phyloP scores from a whole-genome alignment of 2,113 vertebrate species.

The Microcebus murinus region DNA sequence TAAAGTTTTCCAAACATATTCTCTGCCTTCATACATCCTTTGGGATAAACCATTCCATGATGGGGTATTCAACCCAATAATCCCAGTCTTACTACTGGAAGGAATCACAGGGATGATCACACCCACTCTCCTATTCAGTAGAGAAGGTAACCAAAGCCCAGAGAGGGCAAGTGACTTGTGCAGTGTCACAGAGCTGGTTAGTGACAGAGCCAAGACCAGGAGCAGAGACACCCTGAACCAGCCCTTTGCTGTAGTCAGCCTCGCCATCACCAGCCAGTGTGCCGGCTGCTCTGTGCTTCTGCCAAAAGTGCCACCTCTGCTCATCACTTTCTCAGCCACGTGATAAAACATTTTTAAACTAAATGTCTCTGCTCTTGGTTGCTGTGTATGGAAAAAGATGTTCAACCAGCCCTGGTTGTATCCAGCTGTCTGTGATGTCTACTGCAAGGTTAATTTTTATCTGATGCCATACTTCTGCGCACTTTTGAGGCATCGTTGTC shows the following conservation, averaged over 20 bases:
- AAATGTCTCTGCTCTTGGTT: not conserved
- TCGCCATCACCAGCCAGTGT: not conserved
- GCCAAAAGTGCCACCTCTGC: not conserved
- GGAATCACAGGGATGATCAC: not conserved
- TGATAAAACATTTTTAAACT: not conserved
- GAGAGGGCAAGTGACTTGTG: not conserved
- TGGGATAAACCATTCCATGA: not conserved
- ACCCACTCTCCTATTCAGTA: not conserved
- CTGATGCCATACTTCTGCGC: not conserved
- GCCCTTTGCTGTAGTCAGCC: fast-evolving
- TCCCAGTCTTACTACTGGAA: not conserved
- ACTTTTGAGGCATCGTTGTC: not conserved
- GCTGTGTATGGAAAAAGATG: not conserved
- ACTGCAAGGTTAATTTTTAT: not conserved
- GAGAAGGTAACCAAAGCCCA: not conserved
- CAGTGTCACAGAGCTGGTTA: not conserved
- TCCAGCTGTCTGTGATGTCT: not conserved
- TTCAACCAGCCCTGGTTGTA: not conserved
- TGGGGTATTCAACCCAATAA: not conserved
- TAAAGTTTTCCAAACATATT: not conserved
- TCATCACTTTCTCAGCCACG: not conserved
- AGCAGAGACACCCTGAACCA: not conserved
- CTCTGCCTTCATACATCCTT: not conserved
- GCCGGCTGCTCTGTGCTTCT: not conserved
- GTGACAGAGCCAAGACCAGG: not conserved